Conservation (phyloP, 2,888 invertebrate species). For the Acrobasis consociella region DNA sequence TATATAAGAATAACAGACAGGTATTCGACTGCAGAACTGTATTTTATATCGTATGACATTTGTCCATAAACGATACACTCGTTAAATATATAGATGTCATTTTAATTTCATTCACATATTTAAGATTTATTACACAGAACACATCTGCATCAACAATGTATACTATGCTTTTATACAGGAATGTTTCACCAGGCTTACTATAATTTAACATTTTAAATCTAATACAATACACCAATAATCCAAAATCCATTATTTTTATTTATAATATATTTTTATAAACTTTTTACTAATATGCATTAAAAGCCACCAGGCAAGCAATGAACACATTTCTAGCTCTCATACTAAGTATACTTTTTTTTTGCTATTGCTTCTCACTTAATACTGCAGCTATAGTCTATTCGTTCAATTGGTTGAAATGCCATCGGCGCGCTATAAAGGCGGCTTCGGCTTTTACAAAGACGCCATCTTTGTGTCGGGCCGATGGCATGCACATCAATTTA, state of each 20-base stretch:
- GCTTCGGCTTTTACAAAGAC: too few species aligned
- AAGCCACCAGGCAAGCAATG: constrained; percentile 14
- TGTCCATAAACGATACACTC: too few species aligned
- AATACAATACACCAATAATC: not conserved
- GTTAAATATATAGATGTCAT: too few species aligned
- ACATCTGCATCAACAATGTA: constrained; percentile 1
- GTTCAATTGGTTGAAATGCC: too few species aligned
- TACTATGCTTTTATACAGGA: not conserved
- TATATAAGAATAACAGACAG: too few species aligned
- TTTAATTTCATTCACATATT: too few species aligned
- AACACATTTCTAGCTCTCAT: constrained; percentile 16
- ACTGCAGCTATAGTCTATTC: not conserved
- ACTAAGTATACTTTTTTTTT: not conserved
- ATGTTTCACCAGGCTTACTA: not conserved
- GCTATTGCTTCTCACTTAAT: constrained; percentile 9
- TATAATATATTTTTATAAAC: not conserved
- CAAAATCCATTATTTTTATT: not conserved
- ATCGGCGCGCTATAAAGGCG: too few species aligned
- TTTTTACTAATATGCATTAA: not conserved
- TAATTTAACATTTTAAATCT: not conserved
- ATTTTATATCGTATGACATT: too few species aligned
- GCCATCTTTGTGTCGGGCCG: too few species aligned
- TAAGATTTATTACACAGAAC: not conserved
- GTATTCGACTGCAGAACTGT: too few species aligned
- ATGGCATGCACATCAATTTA: too few species aligned